Evolutionary conservation across 2,888 invertebrate species (phyloP).

Genomic region (Tholera decimalis): DNA sequence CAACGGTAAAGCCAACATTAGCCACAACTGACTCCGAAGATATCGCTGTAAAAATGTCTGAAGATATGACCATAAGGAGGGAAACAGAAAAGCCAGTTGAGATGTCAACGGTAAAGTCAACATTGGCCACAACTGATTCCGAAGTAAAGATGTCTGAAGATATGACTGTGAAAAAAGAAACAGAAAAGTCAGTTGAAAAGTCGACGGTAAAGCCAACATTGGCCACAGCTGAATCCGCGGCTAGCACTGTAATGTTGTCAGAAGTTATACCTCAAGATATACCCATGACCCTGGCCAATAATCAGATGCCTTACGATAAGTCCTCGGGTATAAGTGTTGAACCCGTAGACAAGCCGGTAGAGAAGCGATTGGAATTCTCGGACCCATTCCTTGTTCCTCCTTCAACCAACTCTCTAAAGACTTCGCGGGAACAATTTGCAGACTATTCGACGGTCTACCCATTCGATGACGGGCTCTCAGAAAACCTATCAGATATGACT

Average conservation of each 20-base stretch:
- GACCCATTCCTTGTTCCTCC: not conserved
- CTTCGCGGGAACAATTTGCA: not conserved
- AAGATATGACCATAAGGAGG: no score
- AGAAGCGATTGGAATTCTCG: not conserved
- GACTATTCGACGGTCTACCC: not conserved
- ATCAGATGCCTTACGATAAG: no score
- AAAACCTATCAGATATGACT: not conserved
- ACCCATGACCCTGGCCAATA: no score
- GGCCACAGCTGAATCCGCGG: no score
- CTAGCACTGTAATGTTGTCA: no score
- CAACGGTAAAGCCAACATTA: not conserved
- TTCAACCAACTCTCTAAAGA: not conserved
- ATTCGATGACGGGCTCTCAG: not conserved
- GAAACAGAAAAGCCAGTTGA: no score
- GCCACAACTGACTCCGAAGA: not conserved
- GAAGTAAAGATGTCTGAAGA: not conserved
- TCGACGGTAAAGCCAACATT: no score
- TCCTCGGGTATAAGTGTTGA: no score
- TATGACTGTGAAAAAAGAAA: no score
- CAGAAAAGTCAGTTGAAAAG: no score
- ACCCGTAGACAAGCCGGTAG: not conserved
- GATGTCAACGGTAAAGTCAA: not conserved
- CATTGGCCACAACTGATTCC: not conserved
- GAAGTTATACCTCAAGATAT: no score
- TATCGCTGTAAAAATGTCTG: no score